These are phyloP conservation scores for Cryptophagus acutangulus DNA, from an alignment of 2,888 invertebrate species.

Conservation along the genomic window DNA sequence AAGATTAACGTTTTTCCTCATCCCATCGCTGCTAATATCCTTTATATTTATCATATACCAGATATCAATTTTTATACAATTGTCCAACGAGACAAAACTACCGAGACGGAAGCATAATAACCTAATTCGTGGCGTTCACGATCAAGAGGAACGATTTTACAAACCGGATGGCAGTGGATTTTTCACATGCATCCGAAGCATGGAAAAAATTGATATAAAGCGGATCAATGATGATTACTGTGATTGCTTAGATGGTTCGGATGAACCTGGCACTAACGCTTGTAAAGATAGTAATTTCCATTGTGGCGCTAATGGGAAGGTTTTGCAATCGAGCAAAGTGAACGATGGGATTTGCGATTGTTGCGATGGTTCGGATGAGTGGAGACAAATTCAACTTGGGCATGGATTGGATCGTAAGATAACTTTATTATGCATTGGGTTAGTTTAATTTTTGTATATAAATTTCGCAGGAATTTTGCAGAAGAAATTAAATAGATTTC, in stretches of 20 bases:
- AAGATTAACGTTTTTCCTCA: not conserved
- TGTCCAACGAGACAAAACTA: not conserved
- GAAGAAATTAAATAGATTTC: constrained; percentile 7
- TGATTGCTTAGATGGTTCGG: constrained; percentile 89
- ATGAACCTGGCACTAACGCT: constrained; percentile 83
- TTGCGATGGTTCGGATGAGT: constrained; percentile 89
- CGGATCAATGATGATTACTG: constrained; percentile 93
- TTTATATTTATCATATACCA: not conserved
- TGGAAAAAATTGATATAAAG: constrained; percentile 10
- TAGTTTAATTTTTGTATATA: not conserved
- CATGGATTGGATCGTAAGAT: not conserved
- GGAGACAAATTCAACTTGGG: constrained; percentile 43
- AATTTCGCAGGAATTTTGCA: constrained; percentile 8
- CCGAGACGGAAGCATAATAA: not conserved
- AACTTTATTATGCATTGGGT: not conserved
- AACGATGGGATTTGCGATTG: constrained; percentile 95
- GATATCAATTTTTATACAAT: not conserved
- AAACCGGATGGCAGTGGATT: not conserved
- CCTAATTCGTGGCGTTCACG: constrained; percentile 1
- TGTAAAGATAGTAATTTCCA: constrained; percentile 80
- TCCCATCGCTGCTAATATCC: not conserved
- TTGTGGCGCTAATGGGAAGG: constrained; percentile 56
- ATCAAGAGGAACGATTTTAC: not conserved
- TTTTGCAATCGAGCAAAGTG: constrained; percentile 72
- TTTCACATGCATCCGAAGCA: not conserved